Evolutionary conservation across 2,888 invertebrate genomes (phyloP), one percentile per base, ranked within the genome.

Genomic region (Lordiphosa fenestrarum): DNA sequence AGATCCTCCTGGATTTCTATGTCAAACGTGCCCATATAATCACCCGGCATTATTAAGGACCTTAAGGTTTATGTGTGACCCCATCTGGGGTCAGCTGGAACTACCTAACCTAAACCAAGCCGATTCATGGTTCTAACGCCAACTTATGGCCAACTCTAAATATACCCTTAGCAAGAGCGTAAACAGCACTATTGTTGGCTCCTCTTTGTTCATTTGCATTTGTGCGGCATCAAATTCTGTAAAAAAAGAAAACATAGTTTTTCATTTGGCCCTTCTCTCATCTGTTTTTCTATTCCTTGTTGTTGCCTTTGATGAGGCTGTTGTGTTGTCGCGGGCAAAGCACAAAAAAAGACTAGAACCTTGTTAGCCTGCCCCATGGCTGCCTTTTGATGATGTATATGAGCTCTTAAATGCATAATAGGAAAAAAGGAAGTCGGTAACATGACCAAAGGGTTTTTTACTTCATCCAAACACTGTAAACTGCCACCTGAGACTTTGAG

Each of bases 221-320:
- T 39, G 42, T 59, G 44, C 25, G 49, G 49, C 38, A 49, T 49
- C 53, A 33, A 48, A 48, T 48, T 49, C 53, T 59, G 47, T 36
- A 7, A 33, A 44, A 44, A 44, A 44, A 50, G 2, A 15, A 15
- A 15, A 38, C 44, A 50, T 41, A 23, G 23, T 37, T 56, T 35
- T 54, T 9, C 5, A 36, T 47, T 12, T 15, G 30, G 30, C 30
- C 30, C 57, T 46, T 30, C 30, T 10, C 10, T 30, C 9, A 1
- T 30, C 30, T 12, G 15, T 40, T 23, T 9, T 13, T 15, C 15
- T 46, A 37, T 42, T 25, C 37, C 15, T 10, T 4, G 30, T 44
- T 33, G 10, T 44, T 36, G 25, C 19, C 44, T 44, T 40, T 42
- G 46, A 38, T 51, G 51, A 46, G 37, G 40, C 47, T 53, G 42